A percentile compares a stretch with the other conserved stretches of the same genome.
Evolutionary conservation across 2,888 invertebrate species (phyloP).

Genomic region (Pteria penguin): DNA sequence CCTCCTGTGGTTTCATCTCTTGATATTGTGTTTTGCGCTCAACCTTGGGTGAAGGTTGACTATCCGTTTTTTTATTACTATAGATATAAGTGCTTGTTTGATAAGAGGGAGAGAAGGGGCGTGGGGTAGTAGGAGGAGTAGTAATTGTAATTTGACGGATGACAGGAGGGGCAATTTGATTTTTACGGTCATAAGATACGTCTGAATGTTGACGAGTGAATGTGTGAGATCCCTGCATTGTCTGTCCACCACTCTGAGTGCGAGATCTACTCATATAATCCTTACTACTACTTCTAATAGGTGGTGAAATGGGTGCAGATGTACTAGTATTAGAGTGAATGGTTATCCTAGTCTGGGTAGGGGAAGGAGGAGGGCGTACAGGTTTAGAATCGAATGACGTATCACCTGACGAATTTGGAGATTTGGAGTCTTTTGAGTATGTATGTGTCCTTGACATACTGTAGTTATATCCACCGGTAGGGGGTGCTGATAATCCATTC

Average conservation of each 20-base stretch:
- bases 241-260: constrained; percentile 37
- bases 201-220: constrained; percentile 59
- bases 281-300: constrained; percentile 68
- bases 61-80: constrained; percentile 1
- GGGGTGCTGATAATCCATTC: constrained; percentile 65
- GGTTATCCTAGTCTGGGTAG: constrained; percentile 58
- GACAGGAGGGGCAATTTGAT: constrained; percentile 34
- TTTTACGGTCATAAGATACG: constrained; percentile 56
- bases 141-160: constrained; percentile 40
- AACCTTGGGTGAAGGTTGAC: background rate
- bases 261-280: constrained; percentile 63
- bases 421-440: constrained; percentile 53
- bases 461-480: constrained; percentile 57
- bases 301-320: constrained; percentile 56
- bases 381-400: constrained; percentile 45
- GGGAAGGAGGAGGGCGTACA: constrained; percentile 68
- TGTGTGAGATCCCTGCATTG: constrained; percentile 31
- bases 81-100: constrained; percentile 27
- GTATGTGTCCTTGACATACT: constrained; percentile 57
- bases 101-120: constrained; percentile 40
- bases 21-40: background rate
- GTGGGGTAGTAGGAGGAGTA: constrained; percentile 41
- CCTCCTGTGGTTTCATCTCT: background rate
- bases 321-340: constrained; percentile 36
- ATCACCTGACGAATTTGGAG: constrained; percentile 45